Evolutionary conservation across 2,113 vertebrate genomes (phyloP).

Genomic region (Tretioscincus oriximinensis): DNA sequence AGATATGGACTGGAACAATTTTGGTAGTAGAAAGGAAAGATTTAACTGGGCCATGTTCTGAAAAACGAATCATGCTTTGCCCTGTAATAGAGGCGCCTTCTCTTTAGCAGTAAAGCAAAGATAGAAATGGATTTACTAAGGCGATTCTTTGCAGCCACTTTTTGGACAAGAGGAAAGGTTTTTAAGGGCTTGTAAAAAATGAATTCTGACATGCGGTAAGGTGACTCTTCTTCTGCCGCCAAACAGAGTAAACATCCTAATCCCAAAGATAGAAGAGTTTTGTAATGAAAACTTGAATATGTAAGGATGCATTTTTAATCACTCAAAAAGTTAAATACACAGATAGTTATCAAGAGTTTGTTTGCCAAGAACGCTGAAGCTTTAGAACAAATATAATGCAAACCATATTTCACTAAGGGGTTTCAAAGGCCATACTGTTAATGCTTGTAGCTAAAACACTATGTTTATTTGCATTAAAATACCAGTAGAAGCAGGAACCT

Average conservation of each 20-base stretch:
- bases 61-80: neutral
- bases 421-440: constrained; percentile 28
- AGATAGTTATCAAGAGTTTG: constrained; percentile 40
- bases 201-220: constrained; percentile 29
- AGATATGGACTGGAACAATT: neutral
- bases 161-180: constrained; percentile 26
- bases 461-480: constrained; percentile 28
- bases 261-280: constrained; percentile 41
- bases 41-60: constrained; percentile 9
- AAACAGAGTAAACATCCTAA: constrained; percentile 52
- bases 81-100: neutral
- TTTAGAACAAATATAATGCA: constrained; percentile 43
- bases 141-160: constrained; percentile 28
- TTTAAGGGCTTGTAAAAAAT: constrained; percentile 50
- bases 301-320: constrained; percentile 42
- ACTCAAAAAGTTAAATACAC: constrained; percentile 48
- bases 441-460: constrained; percentile 53
- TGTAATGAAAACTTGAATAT: constrained; percentile 48
- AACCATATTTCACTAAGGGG: constrained; percentile 26
- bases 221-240: constrained; percentile 10
- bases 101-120: constrained; percentile 31
- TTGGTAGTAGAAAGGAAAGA: constrained; percentile 3
- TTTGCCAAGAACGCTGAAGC: constrained; percentile 46
- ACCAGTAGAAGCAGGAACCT: neutral
- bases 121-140: constrained; percentile 28